Conservation (phyloP, 2,797 vertebrate species). For the Nasua narica region DNA sequence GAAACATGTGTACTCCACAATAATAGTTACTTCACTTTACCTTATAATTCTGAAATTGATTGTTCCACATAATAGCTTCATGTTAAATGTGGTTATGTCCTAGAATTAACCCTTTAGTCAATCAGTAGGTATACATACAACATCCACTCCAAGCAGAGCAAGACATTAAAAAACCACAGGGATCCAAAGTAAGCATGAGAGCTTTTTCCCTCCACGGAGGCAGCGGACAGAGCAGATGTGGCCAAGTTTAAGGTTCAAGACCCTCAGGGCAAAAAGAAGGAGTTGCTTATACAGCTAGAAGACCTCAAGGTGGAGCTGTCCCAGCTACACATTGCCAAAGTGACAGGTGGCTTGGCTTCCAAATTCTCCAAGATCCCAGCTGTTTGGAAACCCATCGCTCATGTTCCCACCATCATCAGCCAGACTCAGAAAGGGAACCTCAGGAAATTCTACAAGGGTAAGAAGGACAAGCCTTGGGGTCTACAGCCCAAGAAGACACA, state of each 20-base stretch:
- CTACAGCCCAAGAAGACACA: not conserved
- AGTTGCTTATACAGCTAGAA: not conserved
- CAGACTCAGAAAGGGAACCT: not conserved
- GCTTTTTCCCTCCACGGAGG: not conserved
- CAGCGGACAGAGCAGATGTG: not conserved
- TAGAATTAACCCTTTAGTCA: not conserved
- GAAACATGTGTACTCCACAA: not conserved
- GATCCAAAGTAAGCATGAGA: not conserved
- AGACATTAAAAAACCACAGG: not conserved
- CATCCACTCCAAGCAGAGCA: not conserved
- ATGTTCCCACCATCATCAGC: not conserved
- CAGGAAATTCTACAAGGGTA: not conserved
- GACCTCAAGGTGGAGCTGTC: not conserved
- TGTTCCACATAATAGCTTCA: not conserved
- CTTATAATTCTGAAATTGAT: conserved; percentile 15
- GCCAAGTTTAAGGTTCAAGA: not conserved
- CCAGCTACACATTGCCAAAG: too few relatives aligned
- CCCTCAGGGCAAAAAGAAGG: not conserved
- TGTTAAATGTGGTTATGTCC: not conserved
- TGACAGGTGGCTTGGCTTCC: not conserved
- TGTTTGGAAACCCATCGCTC: not conserved
- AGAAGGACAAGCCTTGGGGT: not conserved
- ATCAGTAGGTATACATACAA: not conserved
- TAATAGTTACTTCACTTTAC: not conserved
- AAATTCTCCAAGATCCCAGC: not conserved